These are phyloP conservation scores for Tachycineta bicolor DNA, from an alignment of 2,113 vertebrate species.

Conservation along the genomic window DNA sequence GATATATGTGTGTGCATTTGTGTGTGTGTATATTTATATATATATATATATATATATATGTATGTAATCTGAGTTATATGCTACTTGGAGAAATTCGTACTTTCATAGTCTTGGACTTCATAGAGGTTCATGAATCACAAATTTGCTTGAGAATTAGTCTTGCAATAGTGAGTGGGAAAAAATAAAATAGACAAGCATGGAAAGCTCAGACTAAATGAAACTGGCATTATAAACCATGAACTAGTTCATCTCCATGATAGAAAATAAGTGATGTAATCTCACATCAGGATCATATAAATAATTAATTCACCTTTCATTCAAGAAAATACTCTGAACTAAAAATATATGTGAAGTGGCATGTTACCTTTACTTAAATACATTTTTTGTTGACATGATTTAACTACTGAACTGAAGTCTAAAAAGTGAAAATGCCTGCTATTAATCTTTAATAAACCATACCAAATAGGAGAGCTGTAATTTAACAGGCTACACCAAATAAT, in stretches of 20 bases:
- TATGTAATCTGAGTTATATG: background rate
- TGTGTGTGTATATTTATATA: no score
- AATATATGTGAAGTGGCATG: background rate
- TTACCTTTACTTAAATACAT: background rate
- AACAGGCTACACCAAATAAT: background rate
- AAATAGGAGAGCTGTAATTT: background rate
- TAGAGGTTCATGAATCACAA: background rate
- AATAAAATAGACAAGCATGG: background rate
- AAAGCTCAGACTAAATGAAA: background rate
- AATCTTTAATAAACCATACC: background rate
- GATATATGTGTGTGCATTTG: background rate
- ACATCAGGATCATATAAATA: slow-evolving; percentile 30
- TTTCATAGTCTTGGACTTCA: background rate
- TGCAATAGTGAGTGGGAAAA: background rate
- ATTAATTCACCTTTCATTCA: slow-evolving; percentile 1
- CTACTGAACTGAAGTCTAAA: background rate
- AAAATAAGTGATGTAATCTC: background rate
- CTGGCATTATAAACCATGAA: background rate
- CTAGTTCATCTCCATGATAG: background rate
- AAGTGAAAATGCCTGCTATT: background rate
- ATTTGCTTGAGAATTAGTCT: background rate
- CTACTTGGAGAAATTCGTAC: background rate
- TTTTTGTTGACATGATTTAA: background rate
- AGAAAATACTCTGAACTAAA: slow-evolving; percentile 7
- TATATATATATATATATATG: no score